phyloP scores from a whole-genome alignment of 2,797 vertebrate genomes.

The Pampus argenteus region DNA sequence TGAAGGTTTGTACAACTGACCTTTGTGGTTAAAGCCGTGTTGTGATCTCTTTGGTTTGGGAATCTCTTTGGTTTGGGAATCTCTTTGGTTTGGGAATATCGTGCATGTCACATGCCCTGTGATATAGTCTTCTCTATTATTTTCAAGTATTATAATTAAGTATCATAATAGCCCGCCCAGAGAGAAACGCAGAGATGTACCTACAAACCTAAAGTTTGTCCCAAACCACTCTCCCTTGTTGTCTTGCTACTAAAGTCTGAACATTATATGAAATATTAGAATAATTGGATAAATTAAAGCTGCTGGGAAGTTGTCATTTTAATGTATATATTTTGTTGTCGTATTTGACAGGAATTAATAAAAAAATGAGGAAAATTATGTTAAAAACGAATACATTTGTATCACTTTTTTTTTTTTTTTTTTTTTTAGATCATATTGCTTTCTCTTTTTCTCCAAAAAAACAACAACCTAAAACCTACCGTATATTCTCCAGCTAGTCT shows the following conservation, averaged over 20 bases:
- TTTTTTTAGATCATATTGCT: slow-evolving; percentile 48
- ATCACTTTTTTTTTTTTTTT: no score
- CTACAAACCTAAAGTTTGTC: slow-evolving; percentile 48
- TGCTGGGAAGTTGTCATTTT: slow-evolving; percentile 39
- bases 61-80: slow-evolving; percentile 46
- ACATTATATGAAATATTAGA: slow-evolving; percentile 13
- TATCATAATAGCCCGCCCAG: slow-evolving; percentile 28
- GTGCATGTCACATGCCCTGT: no score
- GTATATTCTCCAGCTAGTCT: slow-evolving; percentile 66
- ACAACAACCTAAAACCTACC: slow-evolving; percentile 62
- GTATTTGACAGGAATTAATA: slow-evolving; percentile 71
- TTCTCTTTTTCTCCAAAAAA: slow-evolving; percentile 28
- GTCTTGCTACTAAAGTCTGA: slow-evolving; percentile 13
- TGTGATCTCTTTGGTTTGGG: slow-evolving; percentile 42
- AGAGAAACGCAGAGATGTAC: slow-evolving; percentile 54
- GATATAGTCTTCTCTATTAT: not conserved
- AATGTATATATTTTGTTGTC: slow-evolving; percentile 8
- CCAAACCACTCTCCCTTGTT: slow-evolving; percentile 41
- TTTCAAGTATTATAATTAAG: slow-evolving; percentile 45
- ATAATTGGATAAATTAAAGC: slow-evolving; percentile 22
- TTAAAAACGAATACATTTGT: slow-evolving; percentile 52
- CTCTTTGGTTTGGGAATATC: no score
- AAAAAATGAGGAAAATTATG: slow-evolving; percentile 43
- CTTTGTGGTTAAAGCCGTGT: slow-evolving; percentile 9
- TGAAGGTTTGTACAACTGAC: slow-evolving; percentile 13